phyloP scores from a whole-genome alignment of 35 echinoderm and acorn worm species.

The Lytechinus variegatus region DNA sequence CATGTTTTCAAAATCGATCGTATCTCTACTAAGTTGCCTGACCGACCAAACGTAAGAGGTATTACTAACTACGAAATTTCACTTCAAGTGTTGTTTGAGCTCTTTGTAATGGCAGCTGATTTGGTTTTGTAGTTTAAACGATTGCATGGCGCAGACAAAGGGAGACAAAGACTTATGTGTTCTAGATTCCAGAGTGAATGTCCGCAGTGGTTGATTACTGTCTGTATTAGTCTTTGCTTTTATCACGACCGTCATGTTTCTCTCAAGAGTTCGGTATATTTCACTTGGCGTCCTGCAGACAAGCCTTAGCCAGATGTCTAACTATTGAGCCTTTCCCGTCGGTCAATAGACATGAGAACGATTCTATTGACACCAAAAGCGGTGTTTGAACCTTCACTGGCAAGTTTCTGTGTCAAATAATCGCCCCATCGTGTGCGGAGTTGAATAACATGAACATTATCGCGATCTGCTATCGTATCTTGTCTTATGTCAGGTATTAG shows the following conservation, averaged over 20 bases:
- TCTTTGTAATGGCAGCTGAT: background rate
- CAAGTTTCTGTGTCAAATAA: conserved; percentile 13
- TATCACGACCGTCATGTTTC: background rate
- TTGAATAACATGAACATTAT: background rate
- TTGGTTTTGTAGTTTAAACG: background rate
- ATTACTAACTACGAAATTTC: background rate
- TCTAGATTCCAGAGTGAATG: conserved; percentile 2
- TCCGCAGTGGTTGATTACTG: conserved; percentile 1
- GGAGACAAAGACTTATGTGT: background rate
- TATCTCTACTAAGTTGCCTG: background rate
- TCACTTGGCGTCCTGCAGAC: background rate
- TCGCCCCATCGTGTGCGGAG: background rate
- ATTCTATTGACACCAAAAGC: conserved; percentile 3
- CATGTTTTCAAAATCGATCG: background rate
- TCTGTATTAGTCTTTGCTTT: conserved; percentile 13
- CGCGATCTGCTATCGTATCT: background rate
- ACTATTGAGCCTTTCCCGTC: background rate
- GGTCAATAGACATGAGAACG: conserved; percentile 1
- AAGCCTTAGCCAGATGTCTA: background rate
- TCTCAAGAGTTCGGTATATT: background rate
- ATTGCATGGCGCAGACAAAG: background rate
- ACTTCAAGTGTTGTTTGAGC: background rate
- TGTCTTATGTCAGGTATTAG: background rate
- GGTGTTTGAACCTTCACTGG: background rate
- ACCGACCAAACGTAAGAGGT: background rate